Conservation (phyloP, 1,140 invertebrate species). For the Bombus ignitus region DNA sequence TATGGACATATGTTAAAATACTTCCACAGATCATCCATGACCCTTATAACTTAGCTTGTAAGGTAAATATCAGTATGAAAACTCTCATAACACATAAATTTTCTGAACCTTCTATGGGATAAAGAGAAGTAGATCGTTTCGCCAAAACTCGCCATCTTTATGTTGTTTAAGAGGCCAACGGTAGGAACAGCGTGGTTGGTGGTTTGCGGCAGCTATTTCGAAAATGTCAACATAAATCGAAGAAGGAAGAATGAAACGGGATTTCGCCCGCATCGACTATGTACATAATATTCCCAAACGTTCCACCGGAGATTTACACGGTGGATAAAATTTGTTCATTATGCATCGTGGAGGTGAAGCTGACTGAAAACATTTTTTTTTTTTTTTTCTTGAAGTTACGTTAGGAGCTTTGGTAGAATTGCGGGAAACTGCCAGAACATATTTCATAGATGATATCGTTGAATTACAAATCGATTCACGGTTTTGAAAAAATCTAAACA, state of each 20-base stretch:
- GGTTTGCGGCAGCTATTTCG: constrained; percentile 3
- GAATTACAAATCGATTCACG: not conserved
- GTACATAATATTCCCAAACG: constrained; percentile 7
- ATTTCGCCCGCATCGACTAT: not conserved
- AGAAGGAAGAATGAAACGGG: not conserved
- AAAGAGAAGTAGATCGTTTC: not conserved
- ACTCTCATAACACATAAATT: not conserved
- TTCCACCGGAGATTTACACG: not conserved
- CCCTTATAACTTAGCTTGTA: not conserved
- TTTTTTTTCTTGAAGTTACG: not conserved
- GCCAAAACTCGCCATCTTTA: not conserved
- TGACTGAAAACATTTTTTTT: not conserved
- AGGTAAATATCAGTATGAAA: not conserved
- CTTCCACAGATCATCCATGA: no score
- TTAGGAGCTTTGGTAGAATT: not conserved
- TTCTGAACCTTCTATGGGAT: not conserved
- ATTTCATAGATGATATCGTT: not conserved
- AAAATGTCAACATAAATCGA: constrained; percentile 13
- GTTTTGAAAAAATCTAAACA: not conserved
- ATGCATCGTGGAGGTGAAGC: not conserved
- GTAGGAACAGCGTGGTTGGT: not conserved
- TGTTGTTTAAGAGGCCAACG: not conserved
- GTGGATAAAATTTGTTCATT: constrained; percentile 11
- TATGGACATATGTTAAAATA: no score
- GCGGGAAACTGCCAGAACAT: not conserved